These are phyloP conservation scores for Platysteira castanea DNA, from an alignment of 2,113 vertebrate genomes.

Conservation along the genomic window DNA sequence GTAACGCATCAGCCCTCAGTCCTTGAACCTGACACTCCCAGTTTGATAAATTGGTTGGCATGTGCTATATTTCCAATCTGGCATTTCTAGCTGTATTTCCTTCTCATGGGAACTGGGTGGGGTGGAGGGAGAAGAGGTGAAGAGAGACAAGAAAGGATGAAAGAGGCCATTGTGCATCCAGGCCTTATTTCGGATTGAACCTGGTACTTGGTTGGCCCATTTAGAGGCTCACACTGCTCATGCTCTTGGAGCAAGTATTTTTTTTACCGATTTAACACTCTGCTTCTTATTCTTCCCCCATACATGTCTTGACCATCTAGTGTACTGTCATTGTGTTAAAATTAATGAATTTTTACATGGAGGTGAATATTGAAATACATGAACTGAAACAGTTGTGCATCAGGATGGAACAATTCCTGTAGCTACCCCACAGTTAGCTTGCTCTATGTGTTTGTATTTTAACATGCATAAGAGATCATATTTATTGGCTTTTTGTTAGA, in stretches of 20 bases:
- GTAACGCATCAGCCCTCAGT: neutral
- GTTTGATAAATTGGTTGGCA: neutral
- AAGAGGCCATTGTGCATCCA: neutral
- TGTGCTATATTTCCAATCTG: neutral
- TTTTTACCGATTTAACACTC: neutral
- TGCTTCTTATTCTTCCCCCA: neutral
- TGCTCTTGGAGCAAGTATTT: neutral
- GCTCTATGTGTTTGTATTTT: accelerated
- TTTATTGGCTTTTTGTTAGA: neutral
- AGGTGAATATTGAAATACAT: neutral
- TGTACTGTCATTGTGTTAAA: neutral
- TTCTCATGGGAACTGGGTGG: neutral
- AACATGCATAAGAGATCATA: neutral
- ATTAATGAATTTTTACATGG: neutral
- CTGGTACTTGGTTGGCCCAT: neutral
- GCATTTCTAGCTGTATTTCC: neutral
- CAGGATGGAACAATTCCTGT: neutral
- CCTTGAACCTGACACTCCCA: neutral
- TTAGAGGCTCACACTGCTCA: neutral
- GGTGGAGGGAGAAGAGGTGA: neutral
- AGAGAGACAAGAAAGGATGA: neutral
- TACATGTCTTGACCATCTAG: neutral
- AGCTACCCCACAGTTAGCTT: neutral
- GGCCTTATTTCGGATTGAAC: neutral
- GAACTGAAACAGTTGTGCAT: neutral